Base-by-base conservation (phyloP, 2,888 invertebrate genomes). In the Agrochola macilenta region DNA sequence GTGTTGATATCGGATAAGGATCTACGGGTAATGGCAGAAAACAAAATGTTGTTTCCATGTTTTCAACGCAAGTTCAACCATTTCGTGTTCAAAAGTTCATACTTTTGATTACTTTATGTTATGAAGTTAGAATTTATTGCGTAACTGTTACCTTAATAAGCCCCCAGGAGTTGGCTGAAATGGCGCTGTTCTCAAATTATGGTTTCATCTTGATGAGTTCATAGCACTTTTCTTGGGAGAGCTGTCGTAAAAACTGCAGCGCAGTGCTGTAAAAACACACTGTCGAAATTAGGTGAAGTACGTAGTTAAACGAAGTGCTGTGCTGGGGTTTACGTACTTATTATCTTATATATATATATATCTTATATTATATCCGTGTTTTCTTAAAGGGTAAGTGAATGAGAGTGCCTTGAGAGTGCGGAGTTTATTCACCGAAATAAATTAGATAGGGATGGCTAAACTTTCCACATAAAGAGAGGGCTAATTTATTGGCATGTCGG, bases 231-330 rank as follows among this genome's bases (percentile, higher is more conserved):
- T 3, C 60, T 46, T 2, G 17, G 0, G 23, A 46, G 26, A 26
- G 35, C 9, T 17, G 14, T 58, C 39, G 39, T 76, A 78, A 78
- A 76, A 65, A 26, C 52, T 76, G 77, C 77, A 77, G 20, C 14
- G 17, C 57, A 39, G 23, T 39, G 57, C 12, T 26, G 9, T 64
- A 30, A 77, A 57, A 12, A 26, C 35, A 8, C 7, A 5, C 12
- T 9, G 49, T 11, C 0, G n/a, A 39, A 39, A 66, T 58, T 49
- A n/a, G 57, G 58, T n/a, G 30, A 76, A 54, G 54, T 63, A 61
- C 14, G 1, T 26, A 17, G 30, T 75, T 26, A 20, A 76, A 17
- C 12, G 12, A 49, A 75, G 49, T 43, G 58, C 30, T 46, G 49
- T 43, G 46, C 30, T 46, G 17, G 0, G n/a, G 9, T 20, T 14